A percentile compares a stretch with the other conserved stretches of the same genome.
phyloP scores from a whole-genome alignment of 2,113 vertebrate species.

The Aspiorhynchus laticeps region DNA sequence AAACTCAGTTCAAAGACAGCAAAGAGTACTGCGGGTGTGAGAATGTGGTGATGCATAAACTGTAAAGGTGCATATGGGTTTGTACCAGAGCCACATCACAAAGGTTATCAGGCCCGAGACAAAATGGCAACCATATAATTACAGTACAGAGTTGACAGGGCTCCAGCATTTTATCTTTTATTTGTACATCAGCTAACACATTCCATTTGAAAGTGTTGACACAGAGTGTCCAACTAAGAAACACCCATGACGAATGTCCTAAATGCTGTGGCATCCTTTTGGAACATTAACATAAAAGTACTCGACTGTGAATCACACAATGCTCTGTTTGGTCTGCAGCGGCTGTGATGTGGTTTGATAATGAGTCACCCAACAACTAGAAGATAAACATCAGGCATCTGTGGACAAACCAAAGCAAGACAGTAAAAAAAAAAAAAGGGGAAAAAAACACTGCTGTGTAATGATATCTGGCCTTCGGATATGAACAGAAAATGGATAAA shows the following conservation, averaged over 20 bases:
- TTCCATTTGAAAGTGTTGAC: not conserved
- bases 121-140: not conserved
- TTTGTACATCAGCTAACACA: slow-evolving; percentile 1
- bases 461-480: slow-evolving; percentile 26
- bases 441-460: not conserved
- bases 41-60: not conserved
- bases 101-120: not conserved
- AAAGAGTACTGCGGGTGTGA: not conserved
- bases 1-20: slow-evolving; percentile 21
- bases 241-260: not conserved
- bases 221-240: slow-evolving; percentile 5
- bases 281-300: slow-evolving; percentile 26
- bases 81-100: not conserved
- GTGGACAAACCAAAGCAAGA: slow-evolving; percentile 39
- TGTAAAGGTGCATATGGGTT: not conserved
- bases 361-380: slow-evolving; percentile 38
- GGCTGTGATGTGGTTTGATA: slow-evolving; percentile 49
- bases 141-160: not conserved
- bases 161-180: not conserved
- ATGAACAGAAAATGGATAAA: not conserved
- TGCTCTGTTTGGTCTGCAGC: slow-evolving; percentile 48
- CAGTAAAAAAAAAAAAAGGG: not conserved
- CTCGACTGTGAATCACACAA: slow-evolving; percentile 41
- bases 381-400: slow-evolving; percentile 46
- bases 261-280: not conserved